A percentile compares a stretch with the other conserved stretches of the same genome.
Evolutionary conservation across 2,113 vertebrate genomes (phyloP).

Genomic region (Etia nguti): DNA sequence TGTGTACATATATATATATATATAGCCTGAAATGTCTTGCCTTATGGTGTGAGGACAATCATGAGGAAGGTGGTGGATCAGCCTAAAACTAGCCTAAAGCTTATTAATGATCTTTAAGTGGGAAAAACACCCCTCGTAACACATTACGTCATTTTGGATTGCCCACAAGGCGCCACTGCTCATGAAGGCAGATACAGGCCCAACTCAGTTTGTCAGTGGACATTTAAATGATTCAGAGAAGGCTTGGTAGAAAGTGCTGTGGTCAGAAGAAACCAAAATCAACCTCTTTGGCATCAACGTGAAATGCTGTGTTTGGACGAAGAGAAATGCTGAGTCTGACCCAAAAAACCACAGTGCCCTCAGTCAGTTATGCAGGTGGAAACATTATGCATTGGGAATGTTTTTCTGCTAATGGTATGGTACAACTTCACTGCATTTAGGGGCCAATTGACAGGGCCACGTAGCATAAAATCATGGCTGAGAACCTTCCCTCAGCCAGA

Average conservation of each 20-base stretch:
- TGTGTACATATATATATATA: fast-evolving
- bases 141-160: background rate
- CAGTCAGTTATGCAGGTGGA: background rate
- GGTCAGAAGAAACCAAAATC: background rate
- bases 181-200: background rate
- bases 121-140: background rate
- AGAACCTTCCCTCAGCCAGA: background rate
- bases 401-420: background rate
- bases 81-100: background rate
- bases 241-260: background rate
- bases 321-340: background rate
- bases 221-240: background rate
- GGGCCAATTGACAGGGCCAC: background rate
- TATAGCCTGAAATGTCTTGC: background rate
- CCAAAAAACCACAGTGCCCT: background rate
- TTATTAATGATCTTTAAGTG: background rate
- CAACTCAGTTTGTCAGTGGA: background rate
- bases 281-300: background rate
- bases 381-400: background rate
- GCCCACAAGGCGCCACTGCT: background rate
- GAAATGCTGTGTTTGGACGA: background rate
- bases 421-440: background rate
- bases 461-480: background rate
- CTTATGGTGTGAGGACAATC: background rate
- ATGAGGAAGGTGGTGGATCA: background rate